Evolutionary conservation across 2,113 vertebrate genomes (phyloP), one percentile per base, ranked within the genome.

Genomic region (Stomatorhinus ivindoensis): DNA sequence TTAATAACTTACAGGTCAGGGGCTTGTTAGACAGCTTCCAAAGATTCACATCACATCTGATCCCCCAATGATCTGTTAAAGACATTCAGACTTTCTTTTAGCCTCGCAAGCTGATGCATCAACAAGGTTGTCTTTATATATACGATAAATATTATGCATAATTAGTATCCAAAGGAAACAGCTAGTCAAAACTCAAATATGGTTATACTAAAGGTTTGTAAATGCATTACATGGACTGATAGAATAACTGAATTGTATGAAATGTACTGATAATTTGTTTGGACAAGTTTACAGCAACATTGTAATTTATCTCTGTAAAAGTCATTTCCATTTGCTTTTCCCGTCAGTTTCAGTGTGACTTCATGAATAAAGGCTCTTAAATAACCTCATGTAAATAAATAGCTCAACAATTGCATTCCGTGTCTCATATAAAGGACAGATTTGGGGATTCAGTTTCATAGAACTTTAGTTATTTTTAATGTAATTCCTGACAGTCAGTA

Each of bases 1-100:
- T 91, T 94, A 94, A 95, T 95, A 93, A 93, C 90, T 92, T 86
- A 88, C 91, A 65, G 92, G 94, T 93, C 87, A 90, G 93, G 93
- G 91, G 91, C 92, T 94, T 93, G 93, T 95, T 94, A 94, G 91
- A 92, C 91, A 93, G 90, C 91, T 87, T 89, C 89, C 91, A 87
- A 69, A 91, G 87, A 80, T 88, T 76, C 85, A 84, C 90, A 90
- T 61, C 90, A 93, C 92, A 90, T 90, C 82, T 89, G 90, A 89
- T 90, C 82, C 88, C 88, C 82, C 69, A 89, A 91, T 55, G 24
- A 21, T 69, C 53, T 46, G 13, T 84, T 84, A 84, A 84, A 84
- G 39, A 13, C 82, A 46, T n/a, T 46, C 39, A 27, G 42, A 24
- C 82, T 47, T 44, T 35, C 76, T 42, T 46, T 82, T 21, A 82